Evolutionary conservation across 2,797 vertebrate species (phyloP).

Genomic region (Tolypeutes matacus): DNA sequence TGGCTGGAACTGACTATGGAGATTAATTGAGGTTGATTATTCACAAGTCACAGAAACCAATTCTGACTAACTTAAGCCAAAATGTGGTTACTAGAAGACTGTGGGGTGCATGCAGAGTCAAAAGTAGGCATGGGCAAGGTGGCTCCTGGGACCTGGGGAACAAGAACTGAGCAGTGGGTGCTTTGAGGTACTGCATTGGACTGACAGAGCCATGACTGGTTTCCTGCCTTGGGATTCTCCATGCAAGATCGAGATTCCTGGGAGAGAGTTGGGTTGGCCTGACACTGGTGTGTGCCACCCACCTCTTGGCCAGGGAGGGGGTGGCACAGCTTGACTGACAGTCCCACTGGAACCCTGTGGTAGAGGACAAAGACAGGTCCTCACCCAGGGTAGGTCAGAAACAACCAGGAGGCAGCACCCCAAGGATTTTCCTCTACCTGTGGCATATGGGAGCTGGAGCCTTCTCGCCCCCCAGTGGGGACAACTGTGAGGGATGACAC

Average conservation of each 20-base stretch:
- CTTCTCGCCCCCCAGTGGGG: fast-evolving
- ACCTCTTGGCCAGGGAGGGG: background rate
- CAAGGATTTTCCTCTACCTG: background rate
- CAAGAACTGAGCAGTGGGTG: background rate
- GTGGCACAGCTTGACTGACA: background rate
- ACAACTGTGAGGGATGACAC: too few relatives aligned
- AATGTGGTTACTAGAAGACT: background rate
- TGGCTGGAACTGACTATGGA: background rate
- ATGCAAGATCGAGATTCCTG: background rate
- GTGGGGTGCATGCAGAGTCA: background rate
- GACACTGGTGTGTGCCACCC: background rate
- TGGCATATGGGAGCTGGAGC: background rate
- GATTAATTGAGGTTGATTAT: background rate
- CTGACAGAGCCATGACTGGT: background rate
- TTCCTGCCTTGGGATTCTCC: background rate
- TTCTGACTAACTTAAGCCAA: background rate
- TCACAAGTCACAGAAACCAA: background rate
- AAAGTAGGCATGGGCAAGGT: background rate
- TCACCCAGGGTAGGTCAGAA: background rate
- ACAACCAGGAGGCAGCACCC: background rate
- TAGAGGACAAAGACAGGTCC: background rate
- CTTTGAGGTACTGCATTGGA: background rate
- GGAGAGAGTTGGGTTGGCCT: background rate
- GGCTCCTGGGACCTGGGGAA: background rate
- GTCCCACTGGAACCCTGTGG: background rate